Percentiles rank a stretch among this genome's conserved stretches.
Conservation (phyloP, 2,797 vertebrate species). For the Labroides dimidiatus region DNA sequence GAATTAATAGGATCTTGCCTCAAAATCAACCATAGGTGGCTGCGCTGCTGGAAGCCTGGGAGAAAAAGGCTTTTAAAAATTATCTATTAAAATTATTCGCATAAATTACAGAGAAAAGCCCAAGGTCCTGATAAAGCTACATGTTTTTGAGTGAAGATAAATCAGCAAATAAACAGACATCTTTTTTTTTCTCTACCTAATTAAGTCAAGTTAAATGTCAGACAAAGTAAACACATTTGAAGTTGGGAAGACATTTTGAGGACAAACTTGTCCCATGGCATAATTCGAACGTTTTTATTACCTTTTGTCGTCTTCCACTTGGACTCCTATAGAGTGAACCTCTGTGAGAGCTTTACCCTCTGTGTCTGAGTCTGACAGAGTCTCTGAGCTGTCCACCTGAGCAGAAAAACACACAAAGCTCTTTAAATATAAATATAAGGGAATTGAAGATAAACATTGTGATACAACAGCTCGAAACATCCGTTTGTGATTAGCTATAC, state of each 20-base stretch:
- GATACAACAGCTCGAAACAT: too few relatives aligned
- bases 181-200: slow-evolving; percentile 34
- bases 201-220: slow-evolving; percentile 55
- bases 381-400: slow-evolving; percentile 91
- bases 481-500: too few relatives aligned
- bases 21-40: slow-evolving; percentile 72
- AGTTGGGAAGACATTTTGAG: slow-evolving; percentile 9
- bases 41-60: slow-evolving; percentile 54
- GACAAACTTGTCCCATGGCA: slow-evolving; percentile 1
- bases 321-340: slow-evolving; percentile 97
- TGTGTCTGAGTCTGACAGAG: slow-evolving; percentile 94
- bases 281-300: slow-evolving; percentile 62
- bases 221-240: slow-evolving; percentile 29
- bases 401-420: neutral
- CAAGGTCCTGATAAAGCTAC: slow-evolving; percentile 58
- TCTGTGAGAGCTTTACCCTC: slow-evolving; percentile 94
- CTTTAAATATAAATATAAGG: too few relatives aligned
- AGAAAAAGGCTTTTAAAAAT: slow-evolving; percentile 54
- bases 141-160: slow-evolving; percentile 42
- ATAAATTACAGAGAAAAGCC: slow-evolving; percentile 57
- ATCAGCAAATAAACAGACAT: slow-evolving; percentile 40
- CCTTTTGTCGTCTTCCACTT: slow-evolving; percentile 99
- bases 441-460: too few relatives aligned
- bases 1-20: slow-evolving; percentile 67
- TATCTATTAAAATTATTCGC: slow-evolving; percentile 67